Evolutionary conservation across 2,113 vertebrate species (phyloP), one percentile per base, ranked within the genome.

Genomic region (Murina feae): DNA sequence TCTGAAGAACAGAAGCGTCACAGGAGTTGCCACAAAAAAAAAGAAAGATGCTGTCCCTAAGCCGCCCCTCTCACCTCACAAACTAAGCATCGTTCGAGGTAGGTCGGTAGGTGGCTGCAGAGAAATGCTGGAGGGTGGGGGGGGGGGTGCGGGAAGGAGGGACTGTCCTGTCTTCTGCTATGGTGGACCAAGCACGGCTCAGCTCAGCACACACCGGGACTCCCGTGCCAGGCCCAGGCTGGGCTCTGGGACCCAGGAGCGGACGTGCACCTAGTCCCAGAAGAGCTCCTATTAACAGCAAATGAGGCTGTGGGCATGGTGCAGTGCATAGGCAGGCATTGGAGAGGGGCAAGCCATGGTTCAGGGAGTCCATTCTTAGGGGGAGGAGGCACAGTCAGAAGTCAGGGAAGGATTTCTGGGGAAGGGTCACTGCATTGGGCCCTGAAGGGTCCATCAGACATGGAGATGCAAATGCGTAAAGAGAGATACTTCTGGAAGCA

Each of bases 11-110:
- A 99, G 99, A 95, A 99, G 99, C 81, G 99, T 99, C 95, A 99
- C 99, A 79, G 99, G 99, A 95, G 99, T 99, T 84, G 99, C 99
- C 96, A 99, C 99, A 96, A 99, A 99, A 98, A 99, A 99, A 98
- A 99, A 99, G 98, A 99, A 99, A 98, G 99, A 99, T 85, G 99
- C 99, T 55, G 97, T 99, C 97, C 99, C 99, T 87, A 99, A 99
- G 98, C 99, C 99, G 65, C 99, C 99, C 68, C 99, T 99, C 94
- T 99, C 99, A 5, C 99, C 99, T 97, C 99, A 99, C 98, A 99
- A 99, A 97, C 99, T 99, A 76, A 99, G 99, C 98, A 99, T 99
- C 69, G 99, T 99, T 97, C 98, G 99, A 99, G 99, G 99, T 99
- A 98, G 98, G 98, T 98, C 97, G 99, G 99, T 99, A 98, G 98